Conservation (phyloP, 2,888 invertebrate genomes). For the Clitarchus hookeri region DNA sequence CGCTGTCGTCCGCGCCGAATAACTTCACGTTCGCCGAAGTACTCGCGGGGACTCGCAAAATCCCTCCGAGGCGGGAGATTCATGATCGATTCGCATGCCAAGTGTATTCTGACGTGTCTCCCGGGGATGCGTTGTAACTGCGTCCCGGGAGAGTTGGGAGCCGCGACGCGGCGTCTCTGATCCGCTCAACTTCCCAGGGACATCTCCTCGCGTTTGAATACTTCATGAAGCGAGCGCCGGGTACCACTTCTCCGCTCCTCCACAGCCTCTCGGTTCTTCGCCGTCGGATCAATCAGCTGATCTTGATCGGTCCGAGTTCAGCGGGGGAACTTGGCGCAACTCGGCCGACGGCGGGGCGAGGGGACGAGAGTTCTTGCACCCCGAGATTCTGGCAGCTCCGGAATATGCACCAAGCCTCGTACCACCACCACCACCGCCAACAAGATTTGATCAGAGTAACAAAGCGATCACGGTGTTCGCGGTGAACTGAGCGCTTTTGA, state of each 20-base stretch:
- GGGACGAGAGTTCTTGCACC: no score
- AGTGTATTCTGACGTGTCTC: not conserved
- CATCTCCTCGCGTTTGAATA: conserved; percentile 4
- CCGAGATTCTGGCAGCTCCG: no score
- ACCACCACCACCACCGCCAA: no score
- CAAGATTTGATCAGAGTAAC: no score
- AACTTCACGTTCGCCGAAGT: no score
- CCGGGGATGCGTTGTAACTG: not conserved
- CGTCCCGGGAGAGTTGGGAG: not conserved
- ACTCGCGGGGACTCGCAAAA: no score
- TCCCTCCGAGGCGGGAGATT: not conserved
- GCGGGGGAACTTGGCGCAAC: not conserved
- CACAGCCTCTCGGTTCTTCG: not conserved
- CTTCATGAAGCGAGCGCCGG: not conserved
- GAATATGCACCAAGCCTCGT: no score
- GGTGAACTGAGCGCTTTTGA: no score
- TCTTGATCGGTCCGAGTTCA: not conserved
- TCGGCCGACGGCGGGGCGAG: not conserved
- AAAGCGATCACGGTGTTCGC: no score
- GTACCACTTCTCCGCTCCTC: not conserved
- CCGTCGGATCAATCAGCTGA: conserved; percentile 6
- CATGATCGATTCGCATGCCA: not conserved
- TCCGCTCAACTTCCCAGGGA: not conserved
- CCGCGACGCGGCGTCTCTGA: not conserved
- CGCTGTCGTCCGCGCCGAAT: no score